Evolutionary conservation across 2,113 vertebrate species (phyloP), one percentile per base, ranked within the genome.

Genomic region (Megalops atlanticus): DNA sequence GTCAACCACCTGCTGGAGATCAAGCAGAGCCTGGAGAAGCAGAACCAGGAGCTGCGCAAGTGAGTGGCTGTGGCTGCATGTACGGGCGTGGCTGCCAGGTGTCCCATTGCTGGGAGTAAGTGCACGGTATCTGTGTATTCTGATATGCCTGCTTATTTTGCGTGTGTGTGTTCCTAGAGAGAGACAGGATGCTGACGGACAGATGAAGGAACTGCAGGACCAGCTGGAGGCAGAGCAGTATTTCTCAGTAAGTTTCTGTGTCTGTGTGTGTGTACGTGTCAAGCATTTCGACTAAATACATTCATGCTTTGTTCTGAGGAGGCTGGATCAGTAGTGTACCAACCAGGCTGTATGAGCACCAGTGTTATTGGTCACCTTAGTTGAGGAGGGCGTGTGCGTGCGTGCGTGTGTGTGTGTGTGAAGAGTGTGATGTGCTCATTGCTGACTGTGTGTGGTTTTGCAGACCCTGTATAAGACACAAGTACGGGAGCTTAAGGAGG

Each of bases 381-480:
- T 27, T 21, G 39, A 45, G 14, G 39, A 40, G 21, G 39, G 39
- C 24, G 3, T 6, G 11, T 24, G 5, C 15, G 27, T 15, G 27
- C 45, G 7, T 70, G 64, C 3, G 47, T 15, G 5, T 41, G 54
- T 70, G 35, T 16, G 31, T 71, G 41, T 41, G 16, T 33, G 2
- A 24, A 21, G n/a, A 39, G 68, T 36, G 11, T 36, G n/a, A n/a
- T n/a, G n/a, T n/a, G n/a, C n/a, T n/a, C n/a, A n/a, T n/a, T n/a
- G n/a, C n/a, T n/a, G n/a, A n/a, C n/a, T n/a, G 70, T 86, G 36
- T 89, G 4, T 74, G 15, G 70, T 74, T 82, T 54, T 79, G 33
- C 87, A 99, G 98, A 99, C 98, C 0, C 91, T 99, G 16, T 99
- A 99, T 86, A 99, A 99, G 91, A 99, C 98, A 0, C 98, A 99